phyloP scores from a whole-genome alignment of 2,888 invertebrate genomes.

The Cremastinae sp. region DNA sequence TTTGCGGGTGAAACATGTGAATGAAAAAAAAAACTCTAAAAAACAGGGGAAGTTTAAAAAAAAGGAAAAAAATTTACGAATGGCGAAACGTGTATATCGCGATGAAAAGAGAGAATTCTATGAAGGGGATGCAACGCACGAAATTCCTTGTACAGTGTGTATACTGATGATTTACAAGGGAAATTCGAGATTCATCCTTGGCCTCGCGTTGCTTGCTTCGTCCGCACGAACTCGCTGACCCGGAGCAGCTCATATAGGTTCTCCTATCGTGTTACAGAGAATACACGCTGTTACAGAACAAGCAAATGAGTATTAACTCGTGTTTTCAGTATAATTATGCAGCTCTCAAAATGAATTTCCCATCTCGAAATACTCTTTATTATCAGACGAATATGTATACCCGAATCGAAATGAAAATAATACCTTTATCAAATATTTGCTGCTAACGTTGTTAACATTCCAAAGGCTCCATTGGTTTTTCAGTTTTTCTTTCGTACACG shows the following conservation, averaged over 20 bases:
- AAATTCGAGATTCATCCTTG: conserved; percentile 59
- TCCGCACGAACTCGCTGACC: conserved; percentile 12
- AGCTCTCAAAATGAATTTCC: too few species aligned
- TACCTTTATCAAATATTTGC: too few species aligned
- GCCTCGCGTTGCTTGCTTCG: conserved; percentile 33
- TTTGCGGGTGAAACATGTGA: neutral
- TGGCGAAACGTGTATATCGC: conserved; percentile 32
- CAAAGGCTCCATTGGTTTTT: too few species aligned
- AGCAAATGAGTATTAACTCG: neutral
- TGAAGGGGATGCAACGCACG: conserved; percentile 43
- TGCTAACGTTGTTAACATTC: too few species aligned
- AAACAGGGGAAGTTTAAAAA: neutral
- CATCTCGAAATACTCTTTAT: too few species aligned
- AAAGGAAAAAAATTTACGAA: conserved; percentile 5
- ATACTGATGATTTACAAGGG: conserved; percentile 60
- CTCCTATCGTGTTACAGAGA: conserved; percentile 13
- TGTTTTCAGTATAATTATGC: too few species aligned
- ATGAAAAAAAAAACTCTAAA: neutral
- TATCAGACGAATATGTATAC: too few species aligned
- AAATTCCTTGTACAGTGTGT: conserved; percentile 46
- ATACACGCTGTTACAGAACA: conserved; percentile 20
- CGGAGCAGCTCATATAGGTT: conserved; percentile 37
- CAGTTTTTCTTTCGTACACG: too few species aligned
- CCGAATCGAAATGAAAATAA: too few species aligned
- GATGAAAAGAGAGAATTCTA: conserved; percentile 42